Evolutionary conservation across 2,797 vertebrate genomes (phyloP).

Genomic region (Sebastes taczanowskii): DNA sequence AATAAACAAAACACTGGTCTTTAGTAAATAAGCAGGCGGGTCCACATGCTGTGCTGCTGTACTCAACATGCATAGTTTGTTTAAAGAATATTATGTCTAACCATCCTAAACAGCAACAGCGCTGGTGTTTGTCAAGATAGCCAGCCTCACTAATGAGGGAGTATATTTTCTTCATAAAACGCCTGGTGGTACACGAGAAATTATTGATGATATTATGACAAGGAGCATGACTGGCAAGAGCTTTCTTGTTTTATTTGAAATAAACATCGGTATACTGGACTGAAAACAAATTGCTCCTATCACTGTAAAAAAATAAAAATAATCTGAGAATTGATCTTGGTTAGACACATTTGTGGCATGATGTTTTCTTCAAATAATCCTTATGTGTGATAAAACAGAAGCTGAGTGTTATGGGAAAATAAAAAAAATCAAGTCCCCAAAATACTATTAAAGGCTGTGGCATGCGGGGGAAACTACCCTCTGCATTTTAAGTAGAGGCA

Average conservation of each 20-base stretch:
- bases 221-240: neutral
- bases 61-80: constrained; percentile 8
- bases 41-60: constrained; percentile 25
- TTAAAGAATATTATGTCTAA: constrained; percentile 13
- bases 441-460: constrained; percentile 3
- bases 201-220: constrained; percentile 23
- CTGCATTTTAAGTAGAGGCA: constrained; percentile 37
- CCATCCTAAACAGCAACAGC: neutral
- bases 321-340: too few relatives aligned
- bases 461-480: neutral
- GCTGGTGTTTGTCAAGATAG: constrained; percentile 2
- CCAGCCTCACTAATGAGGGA: constrained; percentile 35
- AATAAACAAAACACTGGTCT: neutral
- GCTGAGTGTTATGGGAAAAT: neutral
- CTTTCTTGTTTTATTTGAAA: neutral
- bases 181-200: neutral
- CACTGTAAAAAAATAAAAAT: too few relatives aligned
- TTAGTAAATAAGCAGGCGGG: neutral
- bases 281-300: neutral
- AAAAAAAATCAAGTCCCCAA: neutral
- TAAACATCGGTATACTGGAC: neutral
- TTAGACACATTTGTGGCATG: neutral
- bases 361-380: neutral
- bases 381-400: neutral
- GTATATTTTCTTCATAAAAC: neutral